Base-by-base conservation (phyloP, 2,113 vertebrate genomes). In the Labeo rohita region DNA sequence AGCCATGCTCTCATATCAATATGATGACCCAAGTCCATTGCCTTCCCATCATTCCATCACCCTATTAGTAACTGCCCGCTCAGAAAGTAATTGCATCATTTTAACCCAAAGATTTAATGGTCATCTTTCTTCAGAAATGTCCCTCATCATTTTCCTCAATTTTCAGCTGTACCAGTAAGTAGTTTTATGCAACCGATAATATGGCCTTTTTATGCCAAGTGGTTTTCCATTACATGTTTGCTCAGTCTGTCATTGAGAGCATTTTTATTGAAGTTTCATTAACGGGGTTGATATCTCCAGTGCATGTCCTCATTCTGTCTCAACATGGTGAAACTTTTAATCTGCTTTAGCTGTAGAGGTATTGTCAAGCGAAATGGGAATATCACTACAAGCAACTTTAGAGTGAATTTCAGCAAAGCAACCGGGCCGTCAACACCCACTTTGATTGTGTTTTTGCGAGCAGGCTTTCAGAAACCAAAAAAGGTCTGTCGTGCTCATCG, bases 261-360 rank as follows among this genome's bases (percentile, higher is more conserved):
- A n/a, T 77, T 12, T 76, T 86, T 50, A 65, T 76, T 85, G n/a
- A 68, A 83, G 52, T 78, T 34, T 56, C 34, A 59, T 59, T 36
- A 59, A 21, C 56, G 12, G 0, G 73, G 36, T 52, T 49, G 6
- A 45, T 36, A 83, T 83, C 80, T 52, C 84, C 73, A 66, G 52
- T 65, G 80, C n/a, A 86, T 93, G 91, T 76, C 90, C 91, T 92
- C 88, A 89, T 92, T 92, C 92, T 92, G 90, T 93, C 92, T 88
- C 11, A 18, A 28, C 15, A 66, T 39, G 47, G 16, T 6, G 28
- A 50, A 59, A 65, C n/a, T 16, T 23, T 47, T 15, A 61, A 47
- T 63, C 36, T 47, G 39, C 56, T 80, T 49, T 49, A 45, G 6
- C 61, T 59, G n/a, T 63, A 45, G 28, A 77, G 18, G 16, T 78